Conservation (phyloP, 2,888 invertebrate genomes). For the Antitype chi region DNA sequence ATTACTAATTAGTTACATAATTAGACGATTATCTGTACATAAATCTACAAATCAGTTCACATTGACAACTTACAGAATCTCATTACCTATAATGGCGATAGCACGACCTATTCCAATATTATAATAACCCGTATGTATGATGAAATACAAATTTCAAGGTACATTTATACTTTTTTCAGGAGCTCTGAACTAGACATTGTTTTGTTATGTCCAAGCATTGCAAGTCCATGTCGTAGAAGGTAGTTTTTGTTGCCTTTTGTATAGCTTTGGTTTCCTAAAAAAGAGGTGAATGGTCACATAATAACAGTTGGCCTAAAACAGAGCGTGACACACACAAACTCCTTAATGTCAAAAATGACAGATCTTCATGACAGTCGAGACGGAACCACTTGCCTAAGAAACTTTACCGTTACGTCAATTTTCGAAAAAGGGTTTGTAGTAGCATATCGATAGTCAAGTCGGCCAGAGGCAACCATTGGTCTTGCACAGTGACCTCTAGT, state of each 20-base stretch:
- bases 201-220: not conserved
- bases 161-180: conserved; percentile 35
- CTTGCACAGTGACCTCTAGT: not conserved
- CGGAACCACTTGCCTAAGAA: not conserved
- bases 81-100: conserved; percentile 60
- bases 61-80: conserved; percentile 38
- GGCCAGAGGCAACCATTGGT: not conserved
- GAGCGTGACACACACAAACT: not conserved
- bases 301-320: no score
- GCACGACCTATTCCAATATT: conserved; percentile 77
- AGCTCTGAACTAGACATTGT: conserved; percentile 36
- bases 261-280: no score
- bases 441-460: not conserved
- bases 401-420: not conserved
- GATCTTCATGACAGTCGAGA: not conserved
- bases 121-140: conserved; percentile 81
- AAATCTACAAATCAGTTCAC: conserved; percentile 48
- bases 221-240: not conserved
- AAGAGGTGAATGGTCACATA: not conserved
- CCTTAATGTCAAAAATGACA: not conserved
- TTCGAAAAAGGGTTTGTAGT: not conserved
- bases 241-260: not conserved
- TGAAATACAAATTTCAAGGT: conserved; percentile 57
- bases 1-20: conserved; percentile 12
- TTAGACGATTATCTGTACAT: conserved; percentile 32